Evolutionary conservation across 2,797 vertebrate species (phyloP), one percentile per base, ranked within the genome.

Genomic region (Perodicticus potto): DNA sequence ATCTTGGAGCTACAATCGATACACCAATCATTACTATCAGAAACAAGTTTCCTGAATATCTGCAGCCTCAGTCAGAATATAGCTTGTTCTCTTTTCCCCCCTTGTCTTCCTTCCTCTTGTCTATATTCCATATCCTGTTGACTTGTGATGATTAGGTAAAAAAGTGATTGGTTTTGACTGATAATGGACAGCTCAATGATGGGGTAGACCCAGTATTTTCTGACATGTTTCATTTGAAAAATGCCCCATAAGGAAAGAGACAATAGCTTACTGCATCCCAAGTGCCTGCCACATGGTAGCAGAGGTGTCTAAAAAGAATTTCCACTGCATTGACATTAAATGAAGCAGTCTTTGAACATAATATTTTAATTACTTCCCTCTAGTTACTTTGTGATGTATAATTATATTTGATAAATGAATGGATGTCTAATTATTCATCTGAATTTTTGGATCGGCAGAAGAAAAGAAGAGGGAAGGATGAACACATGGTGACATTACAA

Each of bases 21-120:
- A 92, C 45, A 96, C 25, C 84, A 89, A 94, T 96, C 96, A 95
- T 61, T 83, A 93, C 95, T 95, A 95, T 97, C 96, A 95, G 94
- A 94, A 97, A 83, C 72, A 92, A 91, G 92, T 77, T 97, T 97
- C 96, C 96, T 97, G 93, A 96, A 94, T 94, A 98, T 96, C 96
- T 96, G 96, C 82, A 94, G 92, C 73, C 59, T 85, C 92, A 97
- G 86, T 80, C 87, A 91, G 92, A 97, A 94, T 86, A 88, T 25
- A 94, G 94, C 76, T 59, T 96, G 96, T 96, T 97, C 84, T 96
- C 95, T 95, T 93, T 80, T n/a, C 2, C 25, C 80, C 22, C 45
- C 13, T 23, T 32, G 22, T 89, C 93, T 97, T 96, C 93, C 96
- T 97, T 97, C 94, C 93, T 73, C 94, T 97, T 93, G 90, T 97